Percentiles rank a stretch among this genome's conserved stretches.
Evolutionary conservation across 2,797 vertebrate species (phyloP).

Genomic region (Danio kyathit): DNA sequence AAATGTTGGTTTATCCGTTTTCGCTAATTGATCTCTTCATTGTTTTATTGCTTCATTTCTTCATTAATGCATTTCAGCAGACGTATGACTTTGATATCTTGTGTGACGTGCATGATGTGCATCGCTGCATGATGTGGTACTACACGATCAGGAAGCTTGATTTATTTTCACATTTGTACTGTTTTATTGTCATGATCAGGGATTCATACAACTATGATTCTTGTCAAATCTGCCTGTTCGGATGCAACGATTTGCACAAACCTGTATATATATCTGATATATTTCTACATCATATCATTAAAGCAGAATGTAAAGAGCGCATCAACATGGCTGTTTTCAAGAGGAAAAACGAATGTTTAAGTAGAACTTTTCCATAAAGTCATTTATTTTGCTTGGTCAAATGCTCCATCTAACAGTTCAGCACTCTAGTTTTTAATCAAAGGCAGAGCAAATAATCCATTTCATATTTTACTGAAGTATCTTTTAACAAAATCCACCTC

Average conservation of each 20-base stretch:
- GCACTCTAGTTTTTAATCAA: conserved; percentile 1
- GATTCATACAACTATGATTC: conserved; percentile 43
- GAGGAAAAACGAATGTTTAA: too few relatives aligned
- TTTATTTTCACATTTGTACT: conserved; percentile 36
- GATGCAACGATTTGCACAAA: conserved; percentile 53
- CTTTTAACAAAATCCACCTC: background rate
- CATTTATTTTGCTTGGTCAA: background rate
- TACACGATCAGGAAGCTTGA: background rate
- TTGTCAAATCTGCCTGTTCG: conserved; percentile 51
- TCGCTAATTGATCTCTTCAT: too few relatives aligned
- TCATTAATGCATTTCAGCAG: background rate
- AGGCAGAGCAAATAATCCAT: background rate
- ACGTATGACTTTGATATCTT: background rate
- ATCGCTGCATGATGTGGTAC: background rate
- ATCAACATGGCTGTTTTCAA: background rate
- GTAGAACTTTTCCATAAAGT: too few relatives aligned
- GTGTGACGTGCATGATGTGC: conserved; percentile 1
- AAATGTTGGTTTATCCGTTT: too few relatives aligned
- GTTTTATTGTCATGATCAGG: conserved; percentile 54
- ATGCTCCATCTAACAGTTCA: background rate
- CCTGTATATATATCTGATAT: conserved; percentile 50
- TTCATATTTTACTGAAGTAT: background rate
- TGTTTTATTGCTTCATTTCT: background rate
- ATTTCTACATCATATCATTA: conserved; percentile 35
- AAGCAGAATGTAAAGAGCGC: conserved; percentile 2